phyloP scores from a whole-genome alignment of 2,113 vertebrate genomes.

The Zapornia atra region DNA sequence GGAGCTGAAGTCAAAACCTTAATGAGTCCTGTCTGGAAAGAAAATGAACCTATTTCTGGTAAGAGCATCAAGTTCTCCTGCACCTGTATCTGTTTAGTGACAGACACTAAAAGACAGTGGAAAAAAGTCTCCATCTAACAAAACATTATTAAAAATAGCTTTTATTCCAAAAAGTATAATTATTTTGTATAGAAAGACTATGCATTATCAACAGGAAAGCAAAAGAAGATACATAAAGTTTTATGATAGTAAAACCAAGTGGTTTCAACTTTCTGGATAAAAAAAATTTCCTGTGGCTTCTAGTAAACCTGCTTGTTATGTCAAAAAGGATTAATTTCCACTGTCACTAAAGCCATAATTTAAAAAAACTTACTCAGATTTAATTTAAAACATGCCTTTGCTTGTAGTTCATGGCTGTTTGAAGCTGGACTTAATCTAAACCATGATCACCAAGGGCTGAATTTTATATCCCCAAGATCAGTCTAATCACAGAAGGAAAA shows the following conservation, averaged over 20 bases:
- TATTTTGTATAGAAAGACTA: not conserved
- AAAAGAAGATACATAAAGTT: not conserved
- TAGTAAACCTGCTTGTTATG: not conserved
- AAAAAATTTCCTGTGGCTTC: not conserved
- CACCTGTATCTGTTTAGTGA: not conserved
- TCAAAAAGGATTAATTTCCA: not conserved
- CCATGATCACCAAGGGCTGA: not conserved
- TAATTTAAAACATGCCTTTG: not conserved
- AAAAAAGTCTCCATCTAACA: not conserved
- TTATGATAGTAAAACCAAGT: not conserved
- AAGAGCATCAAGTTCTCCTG: not conserved
- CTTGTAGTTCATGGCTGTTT: not conserved
- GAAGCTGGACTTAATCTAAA: not conserved
- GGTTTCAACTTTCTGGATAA: not conserved
- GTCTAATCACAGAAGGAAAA: not conserved
- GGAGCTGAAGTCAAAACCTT: not conserved
- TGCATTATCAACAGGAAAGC: not conserved
- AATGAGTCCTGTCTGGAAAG: not conserved
- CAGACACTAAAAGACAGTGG: no score
- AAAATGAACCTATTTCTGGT: not conserved
- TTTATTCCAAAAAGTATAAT: not conserved
- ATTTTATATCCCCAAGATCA: not conserved
- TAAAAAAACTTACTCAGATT: not conserved
- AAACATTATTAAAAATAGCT: not conserved
- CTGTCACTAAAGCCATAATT: not conserved